Evolutionary conservation across 2,888 invertebrate genomes (phyloP), one percentile per base, ranked within the genome.

Genomic region (Lasioglossum leucozonium): DNA sequence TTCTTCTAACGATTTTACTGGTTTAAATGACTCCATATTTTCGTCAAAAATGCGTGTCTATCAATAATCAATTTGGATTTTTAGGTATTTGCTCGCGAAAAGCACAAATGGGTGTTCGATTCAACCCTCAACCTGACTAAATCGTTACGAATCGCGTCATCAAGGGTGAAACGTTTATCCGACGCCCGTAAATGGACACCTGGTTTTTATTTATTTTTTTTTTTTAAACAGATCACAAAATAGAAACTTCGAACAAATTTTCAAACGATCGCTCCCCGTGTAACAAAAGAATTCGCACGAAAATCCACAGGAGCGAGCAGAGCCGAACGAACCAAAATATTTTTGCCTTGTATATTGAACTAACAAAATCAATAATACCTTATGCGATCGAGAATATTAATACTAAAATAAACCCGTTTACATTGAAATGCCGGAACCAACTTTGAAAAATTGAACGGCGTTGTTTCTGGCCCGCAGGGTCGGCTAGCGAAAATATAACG

Each of bases 291-390:
- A 62, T 8, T 18, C 30, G 30, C 30, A 18, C 5, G 8, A 34
- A 18, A 30, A 62, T 62, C 30, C 30, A 18, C 30, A 62, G 6
- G 6, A 16, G 18, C 30, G 62, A 18, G 6, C 62, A 62, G n/a
- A n/a, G 18, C 30, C 18, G 30, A 62, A 62, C 18, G 18, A 62
- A 62, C 62, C n/a, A 11, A 18, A 8, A 72, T 75, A 78, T 84
- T 82, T 55, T 72, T 67, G 34, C 72, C 40, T 37, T 42, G 22
- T 55, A 30, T 75, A 30, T 78, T 62, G 55, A 47, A 11, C 55
- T 75, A 62, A 72, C 78, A 44, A 65, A 42, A 74, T 72, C 62
- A 67, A 82, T 78, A 55, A 67, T 82, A 75, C 30, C n/a, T 42
- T 18, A 4, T 16, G 37, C 40, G 62, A 69, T 72, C 34, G 67